Evolutionary conservation across 2,113 vertebrate species (phyloP).

Genomic region (Callocephalon fimbriatum): DNA sequence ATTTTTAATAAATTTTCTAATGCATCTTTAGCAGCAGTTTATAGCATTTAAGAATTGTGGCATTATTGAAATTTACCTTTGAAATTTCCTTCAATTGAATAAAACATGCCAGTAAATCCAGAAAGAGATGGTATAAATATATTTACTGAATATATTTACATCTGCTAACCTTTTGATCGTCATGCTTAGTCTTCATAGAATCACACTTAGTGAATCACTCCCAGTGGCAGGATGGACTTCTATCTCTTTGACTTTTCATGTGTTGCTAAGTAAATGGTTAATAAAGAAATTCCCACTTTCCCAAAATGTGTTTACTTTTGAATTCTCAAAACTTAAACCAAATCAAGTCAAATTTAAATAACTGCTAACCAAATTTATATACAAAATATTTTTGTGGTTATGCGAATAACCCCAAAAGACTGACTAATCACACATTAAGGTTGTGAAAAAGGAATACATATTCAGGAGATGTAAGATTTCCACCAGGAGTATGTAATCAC

Average conservation of each 20-base stretch:
- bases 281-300: background rate
- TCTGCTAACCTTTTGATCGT: background rate
- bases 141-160: background rate
- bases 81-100: constrained; percentile 25
- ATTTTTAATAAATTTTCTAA: background rate
- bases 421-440: background rate
- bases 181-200: background rate
- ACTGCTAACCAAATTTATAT: background rate
- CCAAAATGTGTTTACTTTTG: background rate
- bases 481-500: background rate
- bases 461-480: background rate
- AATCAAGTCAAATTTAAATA: background rate
- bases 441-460: background rate
- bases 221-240: background rate
- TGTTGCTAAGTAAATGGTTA: background rate
- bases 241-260: background rate
- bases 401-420: background rate
- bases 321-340: background rate
- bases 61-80: background rate
- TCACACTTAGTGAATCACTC: background rate
- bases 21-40: background rate
- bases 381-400: background rate
- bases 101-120: background rate
- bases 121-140: background rate
- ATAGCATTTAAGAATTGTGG: background rate